Conservation (phyloP, 2,888 invertebrate genomes). For the Leptopilina drosophilae region DNA sequence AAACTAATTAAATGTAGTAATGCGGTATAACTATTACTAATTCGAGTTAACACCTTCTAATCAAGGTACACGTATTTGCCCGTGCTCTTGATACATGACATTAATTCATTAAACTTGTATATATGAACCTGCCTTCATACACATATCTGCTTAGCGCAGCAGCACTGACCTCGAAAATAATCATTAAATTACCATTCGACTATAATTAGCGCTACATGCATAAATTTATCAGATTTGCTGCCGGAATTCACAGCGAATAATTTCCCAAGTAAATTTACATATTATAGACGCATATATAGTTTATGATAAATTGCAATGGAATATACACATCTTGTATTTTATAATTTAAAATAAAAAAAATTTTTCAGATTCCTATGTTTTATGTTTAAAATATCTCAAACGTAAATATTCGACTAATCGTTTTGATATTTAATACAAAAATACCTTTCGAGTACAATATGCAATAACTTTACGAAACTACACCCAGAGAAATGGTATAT, state of each 20-base stretch:
- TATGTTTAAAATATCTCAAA: too few species aligned
- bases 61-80: conserved; percentile 17
- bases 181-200: conserved; percentile 11
- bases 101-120: conserved; percentile 26
- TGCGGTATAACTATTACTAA: conserved; percentile 26
- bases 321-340: too few species aligned
- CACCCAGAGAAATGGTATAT: too few species aligned
- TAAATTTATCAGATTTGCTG: conserved; percentile 3
- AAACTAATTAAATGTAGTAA: conserved; percentile 19
- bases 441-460: too few species aligned
- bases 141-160: background rate
- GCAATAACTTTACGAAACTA: too few species aligned
- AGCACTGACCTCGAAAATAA: conserved; percentile 30
- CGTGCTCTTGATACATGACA: conserved; percentile 10
- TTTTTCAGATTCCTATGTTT: too few species aligned
- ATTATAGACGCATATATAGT: too few species aligned
- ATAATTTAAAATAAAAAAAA: too few species aligned
- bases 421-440: too few species aligned
- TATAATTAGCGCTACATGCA: conserved; percentile 1
- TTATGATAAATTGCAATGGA: too few species aligned
- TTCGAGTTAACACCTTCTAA: conserved; percentile 23
- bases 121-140: conserved; percentile 9
- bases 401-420: too few species aligned
- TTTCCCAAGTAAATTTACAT: background rate
- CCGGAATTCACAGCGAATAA: background rate